Conservation (phyloP, 2,888 invertebrate genomes). For the Brassicogethes aeneus region DNA sequence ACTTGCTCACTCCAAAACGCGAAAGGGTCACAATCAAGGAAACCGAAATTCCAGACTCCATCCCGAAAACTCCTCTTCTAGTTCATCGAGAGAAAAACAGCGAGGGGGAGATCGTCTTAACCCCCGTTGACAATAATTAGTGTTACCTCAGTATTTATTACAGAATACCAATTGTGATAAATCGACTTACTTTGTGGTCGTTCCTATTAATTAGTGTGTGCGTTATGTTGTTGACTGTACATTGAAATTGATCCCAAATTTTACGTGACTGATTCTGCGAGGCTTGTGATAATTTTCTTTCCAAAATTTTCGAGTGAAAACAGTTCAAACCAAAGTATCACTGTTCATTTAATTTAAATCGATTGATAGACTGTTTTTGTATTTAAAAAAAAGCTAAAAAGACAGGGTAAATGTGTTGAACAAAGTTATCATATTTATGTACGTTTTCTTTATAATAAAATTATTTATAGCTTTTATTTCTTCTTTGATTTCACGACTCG, state of each 20-base stretch:
- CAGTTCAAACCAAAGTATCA: too few species aligned
- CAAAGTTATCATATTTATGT: too few species aligned
- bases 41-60: constrained; percentile 61
- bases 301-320: constrained; percentile 12
- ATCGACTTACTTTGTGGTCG: constrained; percentile 26
- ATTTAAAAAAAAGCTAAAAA: too few species aligned
- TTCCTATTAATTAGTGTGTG: constrained; percentile 26
- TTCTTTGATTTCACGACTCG: too few species aligned
- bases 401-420: too few species aligned
- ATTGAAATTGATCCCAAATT: neutral
- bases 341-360: too few species aligned
- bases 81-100: constrained; percentile 68
- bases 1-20: constrained; percentile 49
- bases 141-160: constrained; percentile 34
- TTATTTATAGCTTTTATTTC: too few species aligned
- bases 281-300: neutral
- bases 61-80: constrained; percentile 71
- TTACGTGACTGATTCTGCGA: constrained; percentile 3
- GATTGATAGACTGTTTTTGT: too few species aligned
- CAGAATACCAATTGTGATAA: constrained; percentile 28
- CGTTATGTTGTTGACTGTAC: neutral
- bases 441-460: too few species aligned
- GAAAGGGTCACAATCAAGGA: constrained; percentile 71
- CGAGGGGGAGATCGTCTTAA: constrained; percentile 68
- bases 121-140: constrained; percentile 31